Evolutionary conservation across 2,888 invertebrate species (phyloP).

Genomic region (Cataglyphis rosenhaueri): DNA sequence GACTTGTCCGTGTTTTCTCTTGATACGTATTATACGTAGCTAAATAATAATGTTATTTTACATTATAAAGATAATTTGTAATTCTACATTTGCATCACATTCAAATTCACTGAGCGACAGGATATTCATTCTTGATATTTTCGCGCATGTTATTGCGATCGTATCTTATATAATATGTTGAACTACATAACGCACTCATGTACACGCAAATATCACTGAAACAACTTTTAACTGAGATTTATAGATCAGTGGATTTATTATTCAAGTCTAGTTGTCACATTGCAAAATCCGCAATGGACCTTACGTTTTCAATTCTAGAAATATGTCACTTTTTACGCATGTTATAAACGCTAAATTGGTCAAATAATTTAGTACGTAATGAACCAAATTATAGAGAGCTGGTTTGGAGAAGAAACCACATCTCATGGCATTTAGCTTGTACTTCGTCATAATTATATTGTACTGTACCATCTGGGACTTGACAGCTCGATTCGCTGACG

Average conservation of each 20-base stretch:
- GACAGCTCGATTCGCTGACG: not conserved
- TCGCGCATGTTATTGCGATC: slow-evolving; percentile 13
- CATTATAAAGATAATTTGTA: not conserved
- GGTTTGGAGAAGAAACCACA: slow-evolving; percentile 15
- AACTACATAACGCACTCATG: not conserved
- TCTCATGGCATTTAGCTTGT: not conserved
- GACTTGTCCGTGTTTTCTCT: not conserved
- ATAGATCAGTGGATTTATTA: slow-evolving; percentile 54
- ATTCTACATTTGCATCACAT: slow-evolving; percentile 22
- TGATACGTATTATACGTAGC: not conserved
- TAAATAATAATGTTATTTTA: not conserved
- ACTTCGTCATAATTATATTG: slow-evolving; percentile 23
- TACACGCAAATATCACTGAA: slow-evolving; percentile 46
- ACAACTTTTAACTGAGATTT: slow-evolving; percentile 57
- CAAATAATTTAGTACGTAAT: not conserved
- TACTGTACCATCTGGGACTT: slow-evolving; percentile 35
- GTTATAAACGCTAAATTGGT: slow-evolving; percentile 4
- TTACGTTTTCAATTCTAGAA: slow-evolving; percentile 42
- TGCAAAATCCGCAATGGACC: slow-evolving; percentile 28
- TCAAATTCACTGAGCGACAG: not conserved
- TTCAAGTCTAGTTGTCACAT: slow-evolving; percentile 47
- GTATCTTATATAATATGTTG: not conserved
- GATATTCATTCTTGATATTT: slow-evolving; percentile 33
- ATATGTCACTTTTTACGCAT: slow-evolving; percentile 6
- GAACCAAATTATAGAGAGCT: not conserved